A percentile compares a stretch with the other conserved stretches of the same genome.
Conservation (phyloP, 92 coral and sea anemone species). For the Zoanthus solanderi region DNA sequence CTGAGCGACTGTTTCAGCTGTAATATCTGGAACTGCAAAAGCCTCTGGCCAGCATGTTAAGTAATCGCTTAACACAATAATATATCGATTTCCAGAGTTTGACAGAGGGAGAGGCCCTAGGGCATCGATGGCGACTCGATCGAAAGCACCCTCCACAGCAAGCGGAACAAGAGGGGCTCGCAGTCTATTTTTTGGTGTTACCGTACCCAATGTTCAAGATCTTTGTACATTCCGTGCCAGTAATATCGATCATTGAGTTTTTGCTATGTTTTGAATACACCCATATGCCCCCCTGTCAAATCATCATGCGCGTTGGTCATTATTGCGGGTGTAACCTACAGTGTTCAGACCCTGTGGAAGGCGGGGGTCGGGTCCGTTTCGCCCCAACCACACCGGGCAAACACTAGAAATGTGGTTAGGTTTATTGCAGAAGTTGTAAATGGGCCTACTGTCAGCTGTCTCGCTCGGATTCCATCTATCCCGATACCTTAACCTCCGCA, state of each 20-base stretch:
- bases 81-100: slow-evolving; percentile 61
- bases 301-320: slow-evolving; percentile 64
- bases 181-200: slow-evolving; percentile 39
- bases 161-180: slow-evolving; percentile 45
- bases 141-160: slow-evolving; percentile 62
- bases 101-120: slow-evolving; percentile 73
- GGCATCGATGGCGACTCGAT: slow-evolving; percentile 53
- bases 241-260: slow-evolving; percentile 55
- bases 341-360: not conserved
- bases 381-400: slow-evolving; percentile 11
- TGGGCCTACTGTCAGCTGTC: slow-evolving; percentile 21
- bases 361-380: slow-evolving; percentile 9
- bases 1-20: slow-evolving; percentile 47
- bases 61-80: slow-evolving; percentile 66
- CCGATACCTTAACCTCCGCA: slow-evolving; percentile 3
- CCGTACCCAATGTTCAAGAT: slow-evolving; percentile 54
- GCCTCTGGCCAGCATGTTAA: slow-evolving; percentile 78
- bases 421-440: slow-evolving; percentile 6
- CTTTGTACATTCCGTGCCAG: slow-evolving; percentile 68
- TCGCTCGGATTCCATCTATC: slow-evolving; percentile 10
- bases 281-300: slow-evolving; percentile 69
- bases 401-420: slow-evolving; percentile 23
- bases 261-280: slow-evolving; percentile 63
- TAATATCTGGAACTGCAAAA: slow-evolving; percentile 64
- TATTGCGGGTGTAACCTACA: slow-evolving; percentile 1